Evolutionary conservation across 2,113 vertebrate genomes (phyloP), one percentile per base, ranked within the genome.

Genomic region (Vulpes lagopus): DNA sequence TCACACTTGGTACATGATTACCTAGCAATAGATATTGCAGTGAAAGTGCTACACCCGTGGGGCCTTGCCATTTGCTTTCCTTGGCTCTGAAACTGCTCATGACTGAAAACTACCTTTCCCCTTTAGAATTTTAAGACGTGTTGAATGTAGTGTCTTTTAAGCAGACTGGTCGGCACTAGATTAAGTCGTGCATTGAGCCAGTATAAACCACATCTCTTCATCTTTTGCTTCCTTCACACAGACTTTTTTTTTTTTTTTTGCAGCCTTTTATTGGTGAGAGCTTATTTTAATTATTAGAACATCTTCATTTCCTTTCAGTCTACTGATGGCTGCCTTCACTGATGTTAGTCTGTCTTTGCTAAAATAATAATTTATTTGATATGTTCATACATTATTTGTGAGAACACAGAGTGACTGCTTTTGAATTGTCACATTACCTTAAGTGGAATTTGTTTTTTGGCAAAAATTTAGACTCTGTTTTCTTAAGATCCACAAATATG

Each of bases 1-100:
- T 83, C 57, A 30, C 30, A 69, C 43, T 69, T 92, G 30, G 16
- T 23, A 27, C 9, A 27, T 67, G 51, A 80, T 80, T 94, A 60
- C 19, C 23, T 90, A 78, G 80, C 27, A 25, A 43, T 78, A 51
- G 27, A 91, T 32, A 94, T 1, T 67, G 16, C n/a, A 83, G 1
- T 73, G 35, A 83, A 94, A 95, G 79, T 64, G 55, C 53, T 95
- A 19, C 23, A 55, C 6, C 96, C 4, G 17, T 51, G 73, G 38
- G 19, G 5, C 51, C 82, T 92, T 81, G 35, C 32, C 51, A n/a
- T 96, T 91, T 96, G 95, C 79, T 80, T 90, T 95, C 76, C 59
- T 92, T 85, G 64, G 8, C 22, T 87, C 20, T 91, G 38, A 86
- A 90, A 94, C 19, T 86, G n/a, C 11, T 90, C 25, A 17, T 85